phyloP scores from a whole-genome alignment of 2,113 vertebrate genomes.

The Phaethon lepturus region DNA sequence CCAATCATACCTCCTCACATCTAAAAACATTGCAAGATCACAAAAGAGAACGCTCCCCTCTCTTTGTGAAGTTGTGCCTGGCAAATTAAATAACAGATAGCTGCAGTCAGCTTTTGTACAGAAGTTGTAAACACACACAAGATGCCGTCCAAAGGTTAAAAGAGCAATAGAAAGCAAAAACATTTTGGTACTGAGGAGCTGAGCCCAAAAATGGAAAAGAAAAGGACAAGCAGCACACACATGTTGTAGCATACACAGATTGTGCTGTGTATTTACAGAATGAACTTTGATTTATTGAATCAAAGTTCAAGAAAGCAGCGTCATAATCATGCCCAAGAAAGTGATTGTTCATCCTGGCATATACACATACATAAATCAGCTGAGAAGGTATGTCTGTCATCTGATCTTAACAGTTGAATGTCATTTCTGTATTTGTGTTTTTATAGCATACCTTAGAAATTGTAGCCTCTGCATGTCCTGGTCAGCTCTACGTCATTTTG shows the following conservation, averaged over 20 bases:
- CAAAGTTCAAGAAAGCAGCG: constrained; percentile 17
- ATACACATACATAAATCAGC: fast-evolving
- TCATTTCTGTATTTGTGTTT: neutral
- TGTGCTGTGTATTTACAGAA: neutral
- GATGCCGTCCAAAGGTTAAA: constrained; percentile 7
- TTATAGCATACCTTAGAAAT: neutral
- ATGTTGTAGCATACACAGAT: neutral
- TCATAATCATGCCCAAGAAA: neutral
- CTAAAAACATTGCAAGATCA: neutral
- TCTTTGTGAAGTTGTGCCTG: neutral
- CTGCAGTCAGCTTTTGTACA: neutral
- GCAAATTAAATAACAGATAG: neutral
- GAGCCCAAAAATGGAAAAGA: neutral
- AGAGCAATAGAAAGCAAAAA: neutral
- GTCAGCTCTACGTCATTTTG: neutral
- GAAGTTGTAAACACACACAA: neutral
- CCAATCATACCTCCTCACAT: neutral
- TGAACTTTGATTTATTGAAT: neutral
- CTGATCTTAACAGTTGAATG: neutral
- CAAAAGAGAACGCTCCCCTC: neutral
- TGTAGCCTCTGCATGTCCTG: neutral
- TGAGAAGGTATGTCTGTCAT: neutral
- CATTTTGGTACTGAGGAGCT: neutral
- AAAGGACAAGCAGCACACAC: neutral
- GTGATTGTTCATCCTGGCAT: neutral